A percentile compares a stretch with the other conserved stretches of the same genome.
Conservation (phyloP, 2,797 vertebrate genomes). For the Phalanger gymnotis region DNA sequence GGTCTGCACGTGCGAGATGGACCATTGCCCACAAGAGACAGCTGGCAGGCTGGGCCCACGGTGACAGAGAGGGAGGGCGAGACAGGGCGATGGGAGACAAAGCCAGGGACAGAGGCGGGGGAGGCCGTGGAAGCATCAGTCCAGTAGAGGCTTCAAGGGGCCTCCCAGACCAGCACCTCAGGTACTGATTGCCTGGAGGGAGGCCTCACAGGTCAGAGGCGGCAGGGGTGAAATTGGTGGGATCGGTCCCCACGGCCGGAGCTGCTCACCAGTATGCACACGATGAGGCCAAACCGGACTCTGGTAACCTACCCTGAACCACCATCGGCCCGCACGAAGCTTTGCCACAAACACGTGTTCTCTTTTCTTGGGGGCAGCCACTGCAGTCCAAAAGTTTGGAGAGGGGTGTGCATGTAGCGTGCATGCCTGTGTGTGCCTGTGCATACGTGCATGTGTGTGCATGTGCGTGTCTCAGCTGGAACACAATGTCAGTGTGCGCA, state of each 20-base stretch:
- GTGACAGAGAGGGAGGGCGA: background rate
- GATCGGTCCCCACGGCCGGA: background rate
- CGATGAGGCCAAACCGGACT: background rate
- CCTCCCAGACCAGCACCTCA: too few species aligned
- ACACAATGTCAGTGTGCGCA: conserved; percentile 85
- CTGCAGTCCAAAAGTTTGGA: conserved; percentile 60
- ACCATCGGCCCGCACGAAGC: rapidly evolving
- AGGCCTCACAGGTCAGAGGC: background rate
- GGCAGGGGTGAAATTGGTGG: background rate
- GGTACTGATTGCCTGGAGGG: background rate
- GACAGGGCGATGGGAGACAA: background rate
- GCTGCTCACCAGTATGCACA: background rate
- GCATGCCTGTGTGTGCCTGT: conserved; percentile 73
- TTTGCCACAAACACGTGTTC: background rate
- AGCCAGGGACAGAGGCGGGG: background rate
- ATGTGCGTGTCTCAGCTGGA: conserved; percentile 37
- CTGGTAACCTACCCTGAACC: too few species aligned
- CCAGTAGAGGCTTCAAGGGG: too few species aligned
- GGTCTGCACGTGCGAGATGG: background rate
- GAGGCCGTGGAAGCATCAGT: too few species aligned
- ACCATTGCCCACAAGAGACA: background rate
- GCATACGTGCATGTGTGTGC: background rate
- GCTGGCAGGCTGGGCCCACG: background rate
- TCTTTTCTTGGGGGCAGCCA: conserved; percentile 58
- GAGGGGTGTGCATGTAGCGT: conserved; percentile 57